Evolutionary conservation across 2,888 invertebrate species (phyloP), one percentile per base, ranked within the genome.

Genomic region (Caenorhabditis plicata): DNA sequence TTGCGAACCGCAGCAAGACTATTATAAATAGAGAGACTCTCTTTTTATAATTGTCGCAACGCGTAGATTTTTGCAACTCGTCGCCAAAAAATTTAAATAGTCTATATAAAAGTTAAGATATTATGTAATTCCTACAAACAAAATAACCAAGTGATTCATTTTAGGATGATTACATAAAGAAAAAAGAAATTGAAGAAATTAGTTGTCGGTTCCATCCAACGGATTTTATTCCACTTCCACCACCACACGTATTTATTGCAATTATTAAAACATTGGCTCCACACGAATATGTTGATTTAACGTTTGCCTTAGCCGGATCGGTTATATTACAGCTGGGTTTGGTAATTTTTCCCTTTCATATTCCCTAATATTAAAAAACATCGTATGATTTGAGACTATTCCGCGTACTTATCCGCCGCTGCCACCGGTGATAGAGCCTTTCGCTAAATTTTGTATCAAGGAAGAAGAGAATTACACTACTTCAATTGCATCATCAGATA

Each of bases 201-300:
- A 26, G 8, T 27, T 20, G 52, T 26, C 51, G 57, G 5, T 58
- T 58, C 23, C 27, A 47, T 23, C 57, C 57, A 0, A 25, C 51
- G 0, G 57, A 58, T 36, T 58, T 58, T 23, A 47, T 20, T n/a
- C 33, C 41, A n/a, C 36, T 58, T 13, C 57, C 57, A 4, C 57
- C 57, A 7, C 57, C 57, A 3, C 57, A 58, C 32, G 47, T 58
- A 9, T 58, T 48, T 19, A n/a, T 48, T 2, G 23, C 17, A 26
- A 58, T 58, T 32, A 58, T 58, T n/a, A 29, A 25, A 29, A 52
- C 52, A 0, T 33, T 58, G 20, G 52, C 51, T 4, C 57, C 57
- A 15, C 57, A 58, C 35, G 47, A 58, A 43, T 58, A 58, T 20
- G 31, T 58, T 15, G 57, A 58, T 35, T 35, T 58, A 48, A 58